Conservation (phyloP, 2,113 vertebrate genomes). For the Nycticryphes semicollaris region DNA sequence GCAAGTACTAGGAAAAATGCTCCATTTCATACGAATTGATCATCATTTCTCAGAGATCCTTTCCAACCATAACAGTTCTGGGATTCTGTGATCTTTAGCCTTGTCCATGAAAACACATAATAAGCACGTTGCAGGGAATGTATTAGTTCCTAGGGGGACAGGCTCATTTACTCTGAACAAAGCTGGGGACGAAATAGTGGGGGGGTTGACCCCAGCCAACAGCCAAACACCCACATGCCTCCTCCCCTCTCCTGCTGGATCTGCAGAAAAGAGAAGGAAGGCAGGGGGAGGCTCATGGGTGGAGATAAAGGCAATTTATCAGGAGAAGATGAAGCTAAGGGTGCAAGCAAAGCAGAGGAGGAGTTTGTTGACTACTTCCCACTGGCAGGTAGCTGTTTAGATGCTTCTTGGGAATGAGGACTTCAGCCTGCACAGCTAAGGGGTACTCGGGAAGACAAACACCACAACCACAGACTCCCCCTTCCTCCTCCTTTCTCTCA, state of each 20-base stretch:
- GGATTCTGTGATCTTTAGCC: neutral
- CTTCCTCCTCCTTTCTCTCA: neutral
- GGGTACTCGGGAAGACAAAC: neutral
- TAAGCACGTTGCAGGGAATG: fast-evolving
- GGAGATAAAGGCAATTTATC: neutral
- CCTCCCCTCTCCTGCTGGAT: neutral
- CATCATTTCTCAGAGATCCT: no score
- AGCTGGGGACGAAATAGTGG: neutral
- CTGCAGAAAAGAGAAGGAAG: neutral
- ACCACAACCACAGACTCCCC: no score
- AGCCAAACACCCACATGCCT: neutral
- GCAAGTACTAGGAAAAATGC: neutral
- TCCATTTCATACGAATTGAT: neutral
- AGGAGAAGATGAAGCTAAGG: neutral
- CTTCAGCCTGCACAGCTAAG: neutral
- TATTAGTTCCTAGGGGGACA: neutral
- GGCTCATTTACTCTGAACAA: neutral
- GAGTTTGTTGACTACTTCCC: neutral
- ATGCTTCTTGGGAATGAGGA: neutral
- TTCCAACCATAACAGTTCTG: no score
- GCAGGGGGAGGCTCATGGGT: neutral
- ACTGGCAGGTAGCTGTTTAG: neutral
- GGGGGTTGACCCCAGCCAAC: neutral
- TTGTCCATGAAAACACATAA: neutral
- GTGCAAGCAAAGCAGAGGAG: neutral